Conservation (phyloP, 2,888 invertebrate species). For the Oligia latruncula region DNA sequence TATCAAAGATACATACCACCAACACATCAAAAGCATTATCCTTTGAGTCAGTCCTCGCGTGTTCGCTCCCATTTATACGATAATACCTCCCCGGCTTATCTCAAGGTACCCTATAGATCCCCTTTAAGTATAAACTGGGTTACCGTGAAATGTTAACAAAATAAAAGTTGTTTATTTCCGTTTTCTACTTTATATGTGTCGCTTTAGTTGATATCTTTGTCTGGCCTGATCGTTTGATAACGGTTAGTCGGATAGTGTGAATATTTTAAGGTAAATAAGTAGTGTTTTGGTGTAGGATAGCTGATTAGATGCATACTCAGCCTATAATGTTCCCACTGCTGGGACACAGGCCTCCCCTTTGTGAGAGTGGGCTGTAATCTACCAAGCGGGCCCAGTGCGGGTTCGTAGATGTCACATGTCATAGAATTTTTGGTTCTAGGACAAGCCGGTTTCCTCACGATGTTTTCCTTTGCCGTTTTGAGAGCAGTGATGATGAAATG, state of each 20-base stretch:
- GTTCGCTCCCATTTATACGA: constrained; percentile 77
- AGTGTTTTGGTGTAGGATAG: background rate
- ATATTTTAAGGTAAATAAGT: constrained; percentile 10
- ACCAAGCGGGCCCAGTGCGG: background rate
- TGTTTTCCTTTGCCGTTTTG: background rate
- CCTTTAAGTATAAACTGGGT: constrained; percentile 61
- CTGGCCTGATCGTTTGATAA: constrained; percentile 27
- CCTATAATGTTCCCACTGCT: background rate
- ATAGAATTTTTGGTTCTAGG: background rate
- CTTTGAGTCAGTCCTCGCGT: constrained; percentile 74
- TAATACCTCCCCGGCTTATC: constrained; percentile 71
- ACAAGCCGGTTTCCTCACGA: background rate
- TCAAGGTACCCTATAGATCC: constrained; percentile 59
- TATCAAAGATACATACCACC: constrained; percentile 52
- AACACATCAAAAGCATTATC: constrained; percentile 73
- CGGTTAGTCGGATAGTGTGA: constrained; percentile 15
- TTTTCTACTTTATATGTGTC: constrained; percentile 38
- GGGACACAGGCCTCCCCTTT: background rate
- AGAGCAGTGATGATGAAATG: background rate
- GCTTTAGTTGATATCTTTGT: constrained; percentile 37
- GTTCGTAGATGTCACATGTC: background rate
- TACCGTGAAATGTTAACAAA: constrained; percentile 63
- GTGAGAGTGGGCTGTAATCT: background rate
- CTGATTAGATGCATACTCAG: background rate
- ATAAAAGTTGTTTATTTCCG: constrained; percentile 63